Evolutionary conservation across 2,797 vertebrate genomes (phyloP).

Genomic region (Cossypha caffra): DNA sequence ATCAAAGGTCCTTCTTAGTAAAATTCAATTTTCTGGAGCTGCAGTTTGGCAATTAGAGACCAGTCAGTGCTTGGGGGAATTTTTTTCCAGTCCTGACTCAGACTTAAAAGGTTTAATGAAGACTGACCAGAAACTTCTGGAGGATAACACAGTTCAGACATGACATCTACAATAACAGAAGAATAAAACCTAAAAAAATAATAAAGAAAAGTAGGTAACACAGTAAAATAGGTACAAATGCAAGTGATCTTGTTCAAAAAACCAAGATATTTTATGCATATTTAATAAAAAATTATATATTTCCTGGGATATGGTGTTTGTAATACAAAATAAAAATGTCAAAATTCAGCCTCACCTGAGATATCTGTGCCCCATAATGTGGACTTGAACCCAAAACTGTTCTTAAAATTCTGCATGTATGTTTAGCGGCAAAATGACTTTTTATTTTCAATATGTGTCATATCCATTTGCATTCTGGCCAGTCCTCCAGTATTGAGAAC

Average conservation of each 20-base stretch:
- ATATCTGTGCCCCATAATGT: neutral
- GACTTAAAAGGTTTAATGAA: neutral
- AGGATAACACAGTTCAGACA: neutral
- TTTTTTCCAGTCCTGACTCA: neutral
- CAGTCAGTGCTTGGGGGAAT: neutral
- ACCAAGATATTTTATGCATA: neutral
- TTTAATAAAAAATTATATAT: neutral
- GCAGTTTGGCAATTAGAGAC: neutral
- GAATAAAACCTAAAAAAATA: neutral
- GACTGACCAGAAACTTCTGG: neutral
- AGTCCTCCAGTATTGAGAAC: slow-evolving; percentile 11
- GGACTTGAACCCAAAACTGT: neutral
- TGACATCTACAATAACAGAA: neutral
- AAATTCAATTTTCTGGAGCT: neutral
- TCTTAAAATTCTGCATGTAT: neutral
- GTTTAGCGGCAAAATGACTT: neutral
- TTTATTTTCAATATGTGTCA: slow-evolving; percentile 24
- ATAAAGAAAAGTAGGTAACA: neutral
- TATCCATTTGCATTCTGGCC: slow-evolving; percentile 2
- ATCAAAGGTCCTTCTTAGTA: neutral
- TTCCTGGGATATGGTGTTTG: neutral
- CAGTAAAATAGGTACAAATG: neutral
- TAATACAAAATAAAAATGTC: neutral
- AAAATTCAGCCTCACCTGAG: neutral
- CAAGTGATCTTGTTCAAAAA: neutral